phyloP scores from a whole-genome alignment of 1,140 invertebrate genomes.

The Rhysida immarginata region DNA sequence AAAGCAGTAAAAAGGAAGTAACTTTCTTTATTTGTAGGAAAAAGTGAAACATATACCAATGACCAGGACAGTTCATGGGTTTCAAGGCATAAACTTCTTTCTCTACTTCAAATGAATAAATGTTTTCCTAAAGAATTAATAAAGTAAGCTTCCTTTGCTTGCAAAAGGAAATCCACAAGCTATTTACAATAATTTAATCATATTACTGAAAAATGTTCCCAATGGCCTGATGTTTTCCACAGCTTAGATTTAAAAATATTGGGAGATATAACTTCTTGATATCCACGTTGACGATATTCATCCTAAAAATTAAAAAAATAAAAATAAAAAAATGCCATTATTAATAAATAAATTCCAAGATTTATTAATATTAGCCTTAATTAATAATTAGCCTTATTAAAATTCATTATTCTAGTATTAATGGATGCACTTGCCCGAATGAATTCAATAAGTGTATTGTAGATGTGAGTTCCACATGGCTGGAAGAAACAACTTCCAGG shows the following conservation, averaged over 20 bases:
- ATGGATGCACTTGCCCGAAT: slow-evolving; percentile 51
- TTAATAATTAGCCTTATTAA: no score
- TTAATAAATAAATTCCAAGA: no score
- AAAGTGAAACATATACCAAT: no score
- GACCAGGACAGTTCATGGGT: slow-evolving; percentile 99
- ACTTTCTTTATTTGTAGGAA: no score
- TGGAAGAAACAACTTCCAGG: slow-evolving; percentile 98
- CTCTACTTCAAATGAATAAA: slow-evolving; percentile 94
- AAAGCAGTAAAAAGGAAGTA: no score
- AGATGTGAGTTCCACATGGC: slow-evolving; percentile 90
- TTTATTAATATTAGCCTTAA: no score
- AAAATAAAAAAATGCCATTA: no score
- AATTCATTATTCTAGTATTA: no score
- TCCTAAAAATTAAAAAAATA: no score
- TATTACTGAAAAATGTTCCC: slow-evolving; percentile 79
- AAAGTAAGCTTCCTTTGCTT: no score
- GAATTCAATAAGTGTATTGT: slow-evolving; percentile 80
- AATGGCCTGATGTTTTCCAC: slow-evolving; percentile 97
- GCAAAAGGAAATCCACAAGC: no score
- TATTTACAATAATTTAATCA: no score
- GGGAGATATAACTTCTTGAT: slow-evolving; percentile 90
- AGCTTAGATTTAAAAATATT: slow-evolving; percentile 95
- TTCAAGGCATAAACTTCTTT: slow-evolving; percentile 97
- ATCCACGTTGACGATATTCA: slow-evolving; percentile 86
- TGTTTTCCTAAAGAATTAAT: slow-evolving; percentile 65